Base-by-base conservation (phyloP, 23 tunicate genomes). In the Phallusia fumigata region DNA sequence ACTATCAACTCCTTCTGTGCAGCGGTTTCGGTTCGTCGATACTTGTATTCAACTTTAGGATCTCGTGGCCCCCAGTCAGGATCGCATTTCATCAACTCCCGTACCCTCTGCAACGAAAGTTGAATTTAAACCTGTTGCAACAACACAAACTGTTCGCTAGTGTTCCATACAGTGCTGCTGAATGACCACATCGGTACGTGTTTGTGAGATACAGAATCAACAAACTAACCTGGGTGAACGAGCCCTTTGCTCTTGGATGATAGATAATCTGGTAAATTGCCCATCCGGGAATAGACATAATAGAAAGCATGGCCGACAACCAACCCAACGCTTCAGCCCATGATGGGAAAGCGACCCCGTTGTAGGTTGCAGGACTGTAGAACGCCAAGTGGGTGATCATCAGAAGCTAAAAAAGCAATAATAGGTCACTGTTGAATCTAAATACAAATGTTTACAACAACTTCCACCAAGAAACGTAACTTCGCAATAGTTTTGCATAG, bases 311-410 rank as follows among this genome's bases (percentile, higher is more conserved):
- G 10, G 89, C 82, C 0, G 95, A 65, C 82, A 90, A 19, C 95
- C 95, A 90, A 44, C 95, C 95, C 50, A 90, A 18, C 0, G 52
- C 95, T 32, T 90, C 89, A 22, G 89, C 89, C 95, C 95, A 90
- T 0, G 51, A 30, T 13, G 95, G 95, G 32, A 79, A 90, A 15
- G 31, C 45, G 10, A 19, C 36, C 21, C 83, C 86, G 45, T 85
- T 75, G 86, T 90, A 90, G 74, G 72, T 80, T 34, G 64, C 95
- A 26, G 88, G 82, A 34, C 89, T 52, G 79, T 90, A 90, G 79
- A 80, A 84, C 30, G 79, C 53, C 36, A 88, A 33, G 52, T 84
- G 44, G 10, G 88, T 51, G 45, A 84, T 58, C 40, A 88, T 84
- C 58, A 88, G 76, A 0, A 79, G 47, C 93, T 88, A 64, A 22